Conservation (phyloP, 2,888 invertebrate species). For the Xanthostigma xanthostigma region DNA sequence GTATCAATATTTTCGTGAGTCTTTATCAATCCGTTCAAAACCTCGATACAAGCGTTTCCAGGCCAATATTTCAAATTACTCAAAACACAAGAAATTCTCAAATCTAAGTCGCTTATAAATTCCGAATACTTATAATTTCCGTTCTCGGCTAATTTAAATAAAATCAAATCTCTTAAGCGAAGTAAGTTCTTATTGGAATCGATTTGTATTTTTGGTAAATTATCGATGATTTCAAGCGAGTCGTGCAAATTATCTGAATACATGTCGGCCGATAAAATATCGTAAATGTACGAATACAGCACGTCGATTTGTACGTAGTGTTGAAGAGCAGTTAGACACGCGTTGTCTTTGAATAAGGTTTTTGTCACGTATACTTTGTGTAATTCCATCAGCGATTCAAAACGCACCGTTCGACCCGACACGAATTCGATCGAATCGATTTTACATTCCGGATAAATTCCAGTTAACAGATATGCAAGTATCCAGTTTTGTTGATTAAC, state of each 20-base stretch:
- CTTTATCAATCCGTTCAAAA: slow-evolving; percentile 34
- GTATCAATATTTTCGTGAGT: slow-evolving; percentile 28
- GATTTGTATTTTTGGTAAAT: slow-evolving; percentile 40
- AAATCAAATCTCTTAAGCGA: slow-evolving; percentile 39
- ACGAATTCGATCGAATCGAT: slow-evolving; percentile 33
- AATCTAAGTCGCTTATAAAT: slow-evolving; percentile 33
- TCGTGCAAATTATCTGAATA: slow-evolving; percentile 24
- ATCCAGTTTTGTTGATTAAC: slow-evolving; percentile 53
- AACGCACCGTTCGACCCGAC: slow-evolving; percentile 38
- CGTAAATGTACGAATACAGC: slow-evolving; percentile 35
- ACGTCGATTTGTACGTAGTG: slow-evolving; percentile 36
- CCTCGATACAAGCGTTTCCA: slow-evolving; percentile 36
- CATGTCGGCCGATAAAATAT: slow-evolving; percentile 28
- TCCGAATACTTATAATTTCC: slow-evolving; percentile 37
- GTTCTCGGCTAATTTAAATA: slow-evolving; percentile 41
- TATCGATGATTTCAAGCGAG: slow-evolving; percentile 33
- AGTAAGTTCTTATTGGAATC: slow-evolving; percentile 35
- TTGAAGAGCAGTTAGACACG: slow-evolving; percentile 42
- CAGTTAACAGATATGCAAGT: slow-evolving; percentile 48
- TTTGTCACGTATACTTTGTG: slow-evolving; percentile 37
- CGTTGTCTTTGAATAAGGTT: slow-evolving; percentile 38
- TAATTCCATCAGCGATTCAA: slow-evolving; percentile 43
- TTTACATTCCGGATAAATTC: slow-evolving; percentile 40
- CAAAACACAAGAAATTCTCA: slow-evolving; percentile 35
- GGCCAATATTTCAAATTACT: slow-evolving; percentile 40